These are phyloP conservation scores for Crax fasciolata DNA, from an alignment of 2,797 vertebrate genomes.

Conservation along the genomic window DNA sequence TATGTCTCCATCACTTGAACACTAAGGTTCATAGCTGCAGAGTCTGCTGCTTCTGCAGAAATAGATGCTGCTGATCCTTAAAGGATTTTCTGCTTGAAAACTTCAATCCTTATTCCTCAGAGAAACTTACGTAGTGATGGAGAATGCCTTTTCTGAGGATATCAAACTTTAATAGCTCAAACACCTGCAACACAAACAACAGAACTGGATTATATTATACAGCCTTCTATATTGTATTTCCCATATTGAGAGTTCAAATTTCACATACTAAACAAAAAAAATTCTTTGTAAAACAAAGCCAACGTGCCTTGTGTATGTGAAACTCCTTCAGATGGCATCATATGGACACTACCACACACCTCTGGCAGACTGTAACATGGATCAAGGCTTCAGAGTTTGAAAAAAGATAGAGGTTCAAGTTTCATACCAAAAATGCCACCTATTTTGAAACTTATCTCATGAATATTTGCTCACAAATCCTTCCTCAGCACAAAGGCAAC, in stretches of 20 bases:
- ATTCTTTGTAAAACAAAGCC: neutral
- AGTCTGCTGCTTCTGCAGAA: neutral
- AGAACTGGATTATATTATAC: neutral
- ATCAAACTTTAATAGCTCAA: neutral
- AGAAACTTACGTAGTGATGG: neutral
- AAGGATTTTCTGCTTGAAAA: neutral
- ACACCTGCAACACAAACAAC: constrained; percentile 2
- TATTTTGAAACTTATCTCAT: neutral
- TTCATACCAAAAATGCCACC: neutral
- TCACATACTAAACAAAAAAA: neutral
- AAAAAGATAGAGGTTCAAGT: neutral
- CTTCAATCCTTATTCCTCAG: neutral
- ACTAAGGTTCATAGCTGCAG: neutral
- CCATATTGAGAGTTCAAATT: neutral
- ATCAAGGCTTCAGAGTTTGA: neutral
- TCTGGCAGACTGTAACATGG: neutral
- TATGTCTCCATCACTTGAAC: neutral
- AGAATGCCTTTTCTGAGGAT: neutral
- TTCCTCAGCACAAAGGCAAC: neutral
- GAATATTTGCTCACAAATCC: neutral
- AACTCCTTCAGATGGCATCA: neutral
- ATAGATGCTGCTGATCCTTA: neutral
- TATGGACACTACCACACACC: neutral
- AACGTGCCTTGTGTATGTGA: neutral
- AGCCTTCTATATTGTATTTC: neutral